phyloP scores from a whole-genome alignment of 2,797 vertebrate genomes.

The Etheostoma nigrum region DNA sequence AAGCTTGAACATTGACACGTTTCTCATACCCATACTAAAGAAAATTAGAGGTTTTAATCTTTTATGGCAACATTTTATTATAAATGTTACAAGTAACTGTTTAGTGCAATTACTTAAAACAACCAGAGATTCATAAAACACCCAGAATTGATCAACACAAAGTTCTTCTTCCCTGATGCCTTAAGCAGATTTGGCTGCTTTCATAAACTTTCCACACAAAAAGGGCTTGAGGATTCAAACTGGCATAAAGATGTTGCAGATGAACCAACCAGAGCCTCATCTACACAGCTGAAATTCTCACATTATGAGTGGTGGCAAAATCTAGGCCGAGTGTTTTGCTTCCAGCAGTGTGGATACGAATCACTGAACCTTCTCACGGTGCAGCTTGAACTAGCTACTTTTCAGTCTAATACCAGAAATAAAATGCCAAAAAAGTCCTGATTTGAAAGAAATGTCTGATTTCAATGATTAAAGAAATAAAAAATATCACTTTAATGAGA shows the following conservation, averaged over 20 bases:
- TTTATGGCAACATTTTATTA: conserved; percentile 13
- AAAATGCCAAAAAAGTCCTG: conserved; percentile 4
- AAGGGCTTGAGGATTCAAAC: conserved; percentile 22
- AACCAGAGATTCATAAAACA: conserved; percentile 26
- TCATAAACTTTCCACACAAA: conserved; percentile 31
- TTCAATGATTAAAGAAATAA: conserved; percentile 4
- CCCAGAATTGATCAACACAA: conserved; percentile 38
- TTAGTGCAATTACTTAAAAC: conserved; percentile 2
- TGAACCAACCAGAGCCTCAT: conserved; percentile 47
- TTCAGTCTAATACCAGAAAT: conserved; percentile 6
- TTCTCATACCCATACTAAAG: conserved; percentile 26
- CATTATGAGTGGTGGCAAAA: conserved; percentile 52
- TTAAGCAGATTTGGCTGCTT: conserved; percentile 39
- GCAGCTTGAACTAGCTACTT: conserved; percentile 18
- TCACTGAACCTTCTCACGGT: background rate
- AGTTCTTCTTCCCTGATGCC: conserved; percentile 17
- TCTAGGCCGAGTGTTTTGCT: conserved; percentile 28
- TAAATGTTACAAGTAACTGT: conserved; percentile 24
- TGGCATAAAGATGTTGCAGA: conserved; percentile 38
- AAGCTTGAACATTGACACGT: conserved; percentile 50
- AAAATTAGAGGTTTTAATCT: conserved; percentile 32
- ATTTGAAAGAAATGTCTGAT: background rate
- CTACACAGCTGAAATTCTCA: conserved; percentile 61
- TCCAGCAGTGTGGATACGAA: conserved; percentile 33
- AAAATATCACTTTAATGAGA: conserved; percentile 1